Percentiles rank a stretch among this genome's conserved stretches.
phyloP scores from a whole-genome alignment of 1,140 invertebrate genomes.

The Telenomus remus region DNA sequence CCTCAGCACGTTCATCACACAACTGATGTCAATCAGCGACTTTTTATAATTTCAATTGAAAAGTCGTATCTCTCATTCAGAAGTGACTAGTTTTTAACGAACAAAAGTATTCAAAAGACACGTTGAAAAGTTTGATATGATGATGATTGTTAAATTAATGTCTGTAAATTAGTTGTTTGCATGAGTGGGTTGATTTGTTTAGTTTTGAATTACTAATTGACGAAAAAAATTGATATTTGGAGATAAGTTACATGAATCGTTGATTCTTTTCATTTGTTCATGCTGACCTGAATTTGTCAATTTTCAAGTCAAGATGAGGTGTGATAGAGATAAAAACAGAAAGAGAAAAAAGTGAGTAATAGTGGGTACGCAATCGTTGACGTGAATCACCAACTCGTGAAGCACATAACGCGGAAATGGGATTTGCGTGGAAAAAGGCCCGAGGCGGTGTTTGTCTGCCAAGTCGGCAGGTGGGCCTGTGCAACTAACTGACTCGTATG shows the following conservation, averaged over 20 bases:
- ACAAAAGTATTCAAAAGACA: too few relatives aligned
- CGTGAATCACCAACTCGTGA: conserved; percentile 61
- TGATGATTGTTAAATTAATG: too few relatives aligned
- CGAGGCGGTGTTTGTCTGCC: conserved; percentile 34
- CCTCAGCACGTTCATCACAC: conserved; percentile 62
- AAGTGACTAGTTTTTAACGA: too few relatives aligned
- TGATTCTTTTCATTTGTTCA: conserved; percentile 2
- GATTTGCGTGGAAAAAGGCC: conserved; percentile 56
- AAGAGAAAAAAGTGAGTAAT: conserved; percentile 44
- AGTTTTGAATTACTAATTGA: too few relatives aligned
- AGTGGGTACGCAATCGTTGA: conserved; percentile 63
- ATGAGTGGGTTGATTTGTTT: too few relatives aligned
- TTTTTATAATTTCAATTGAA: too few relatives aligned
- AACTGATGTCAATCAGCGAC: too few relatives aligned
- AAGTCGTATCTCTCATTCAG: too few relatives aligned
- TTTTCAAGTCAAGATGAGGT: conserved; percentile 21
- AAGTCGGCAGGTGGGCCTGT: conserved; percentile 71
- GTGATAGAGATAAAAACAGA: background rate
- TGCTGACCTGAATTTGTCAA: conserved; percentile 18
- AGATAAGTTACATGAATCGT: too few relatives aligned
- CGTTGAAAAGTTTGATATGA: too few relatives aligned
- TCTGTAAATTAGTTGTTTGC: too few relatives aligned
- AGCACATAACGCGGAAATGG: conserved; percentile 66
- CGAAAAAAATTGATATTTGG: too few relatives aligned
- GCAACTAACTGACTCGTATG: conserved; percentile 66